Evolutionary conservation across 2,113 vertebrate genomes (phyloP), one percentile per base, ranked within the genome.

Genomic region (Xenopus borealis): DNA sequence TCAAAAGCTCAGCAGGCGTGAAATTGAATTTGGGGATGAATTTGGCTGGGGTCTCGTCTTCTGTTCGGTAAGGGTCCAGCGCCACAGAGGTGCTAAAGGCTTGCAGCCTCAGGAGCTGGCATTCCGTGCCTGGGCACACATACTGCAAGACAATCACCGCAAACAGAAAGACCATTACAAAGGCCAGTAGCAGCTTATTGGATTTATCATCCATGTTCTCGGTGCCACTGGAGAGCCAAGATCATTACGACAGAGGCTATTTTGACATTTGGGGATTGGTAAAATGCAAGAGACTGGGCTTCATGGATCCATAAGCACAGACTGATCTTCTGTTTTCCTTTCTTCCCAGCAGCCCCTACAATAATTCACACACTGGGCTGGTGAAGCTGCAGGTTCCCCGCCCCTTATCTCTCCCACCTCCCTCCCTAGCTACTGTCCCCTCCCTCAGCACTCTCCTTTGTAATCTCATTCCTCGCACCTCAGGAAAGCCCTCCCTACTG

Each of bases 171-270:
- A 94, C 85, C 93, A 95, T 93, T 81, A 95, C 86, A 88, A 97
- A 86, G 79, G 90, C 93, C 86, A 95, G 83, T 69, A 96, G 85
- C 78, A 93, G 88, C 75, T 88, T 89, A 88, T 83, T 91, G 86
- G 93, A 94, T 86, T 93, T 95, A 71, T 96, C 96, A 96, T 97
- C 95, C 95, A 97, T 98, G 85, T 92, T 93, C 91, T 79, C 85
- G 81, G 73, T 82, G 80, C 66, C 57, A 33, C 46, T 33, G 78
- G 27, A 79, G 65, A 75, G 78, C 81, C 71, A 85, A 80, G 75
- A 64, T 71, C 92, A 93, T 93, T 85, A 83, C 92, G 73, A 63
- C 73, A 62, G 33, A 63, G 66, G 65, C 58, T 61, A 12, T 23
- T 45, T 10, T 33, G 47, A 69, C 58, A 62, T 18, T 23, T 16